Conservation (phyloP, 2,888 invertebrate genomes). For the Antheraea assamensis region DNA sequence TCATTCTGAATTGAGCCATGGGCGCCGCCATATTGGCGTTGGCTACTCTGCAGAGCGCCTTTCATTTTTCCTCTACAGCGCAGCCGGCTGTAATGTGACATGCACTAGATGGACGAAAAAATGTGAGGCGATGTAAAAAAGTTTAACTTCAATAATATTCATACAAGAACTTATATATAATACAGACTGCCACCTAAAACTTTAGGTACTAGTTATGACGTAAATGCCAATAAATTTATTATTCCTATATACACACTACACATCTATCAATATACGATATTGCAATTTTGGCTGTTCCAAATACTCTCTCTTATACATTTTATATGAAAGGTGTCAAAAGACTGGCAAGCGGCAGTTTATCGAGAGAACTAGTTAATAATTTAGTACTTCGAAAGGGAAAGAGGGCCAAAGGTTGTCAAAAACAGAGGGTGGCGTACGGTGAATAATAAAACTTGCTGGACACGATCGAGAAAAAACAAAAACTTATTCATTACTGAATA, state of each 20-base stretch:
- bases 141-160: too few species aligned
- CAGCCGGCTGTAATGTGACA: too few species aligned
- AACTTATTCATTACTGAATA: slow-evolving; percentile 11
- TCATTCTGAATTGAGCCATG: too few species aligned
- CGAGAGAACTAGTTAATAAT: slow-evolving; percentile 20
- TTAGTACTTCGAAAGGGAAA: slow-evolving; percentile 23
- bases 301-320: not conserved
- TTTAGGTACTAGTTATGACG: not conserved
- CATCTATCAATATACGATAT: not conserved
- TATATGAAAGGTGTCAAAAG: slow-evolving; percentile 8
- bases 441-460: slow-evolving; percentile 19
- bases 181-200: too few species aligned
- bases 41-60: too few species aligned
- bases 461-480: slow-evolving; percentile 14
- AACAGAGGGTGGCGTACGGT: slow-evolving; percentile 16
- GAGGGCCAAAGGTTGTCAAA: slow-evolving; percentile 22
- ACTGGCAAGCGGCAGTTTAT: slow-evolving; percentile 6
- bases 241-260: not conserved
- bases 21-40: too few species aligned
- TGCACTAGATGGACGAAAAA: too few species aligned
- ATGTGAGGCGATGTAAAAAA: too few species aligned
- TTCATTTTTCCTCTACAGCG: too few species aligned
- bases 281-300: not conserved
- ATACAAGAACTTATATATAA: too few species aligned
- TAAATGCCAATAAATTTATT: not conserved